Conservation (phyloP, 1,140 invertebrate species). For the Cydia fagiglandana region DNA sequence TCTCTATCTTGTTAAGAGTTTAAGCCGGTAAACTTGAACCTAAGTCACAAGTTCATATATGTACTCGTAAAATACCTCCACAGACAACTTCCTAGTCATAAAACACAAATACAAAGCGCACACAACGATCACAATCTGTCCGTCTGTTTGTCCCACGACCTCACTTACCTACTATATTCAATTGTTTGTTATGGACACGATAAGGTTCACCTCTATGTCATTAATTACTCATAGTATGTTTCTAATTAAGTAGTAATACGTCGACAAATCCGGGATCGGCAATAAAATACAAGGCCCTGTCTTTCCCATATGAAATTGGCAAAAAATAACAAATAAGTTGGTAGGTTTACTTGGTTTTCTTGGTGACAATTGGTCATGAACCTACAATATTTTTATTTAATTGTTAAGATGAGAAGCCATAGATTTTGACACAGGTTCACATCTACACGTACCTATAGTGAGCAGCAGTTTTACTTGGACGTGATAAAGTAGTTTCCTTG, state of each 20-base stretch:
- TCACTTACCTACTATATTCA: conserved; percentile 63
- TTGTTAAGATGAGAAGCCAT: too few relatives aligned
- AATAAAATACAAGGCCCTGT: conserved; percentile 32
- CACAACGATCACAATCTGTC: conserved; percentile 63
- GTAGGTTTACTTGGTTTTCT: background rate
- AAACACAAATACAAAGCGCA: conserved; percentile 56
- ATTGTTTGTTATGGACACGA: conserved; percentile 56
- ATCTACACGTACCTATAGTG: too few relatives aligned
- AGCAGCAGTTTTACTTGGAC: too few relatives aligned
- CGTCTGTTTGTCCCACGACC: conserved; percentile 61
- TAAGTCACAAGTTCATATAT: background rate
- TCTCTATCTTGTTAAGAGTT: too few relatives aligned
- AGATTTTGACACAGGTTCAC: too few relatives aligned
- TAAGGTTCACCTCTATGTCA: conserved; percentile 53
- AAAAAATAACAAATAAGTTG: background rate
- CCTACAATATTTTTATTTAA: background rate
- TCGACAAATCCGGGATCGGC: conserved; percentile 44
- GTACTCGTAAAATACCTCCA: background rate
- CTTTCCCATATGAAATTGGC: conserved; percentile 35
- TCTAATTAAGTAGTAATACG: conserved; percentile 41
- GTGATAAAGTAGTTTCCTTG: too few relatives aligned
- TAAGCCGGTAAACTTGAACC: background rate
- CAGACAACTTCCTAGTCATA: conserved; percentile 57
- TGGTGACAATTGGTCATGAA: background rate
- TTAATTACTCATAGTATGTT: conserved; percentile 62